Conservation (phyloP, 2,888 invertebrate genomes). For the Erebia aethiops region DNA sequence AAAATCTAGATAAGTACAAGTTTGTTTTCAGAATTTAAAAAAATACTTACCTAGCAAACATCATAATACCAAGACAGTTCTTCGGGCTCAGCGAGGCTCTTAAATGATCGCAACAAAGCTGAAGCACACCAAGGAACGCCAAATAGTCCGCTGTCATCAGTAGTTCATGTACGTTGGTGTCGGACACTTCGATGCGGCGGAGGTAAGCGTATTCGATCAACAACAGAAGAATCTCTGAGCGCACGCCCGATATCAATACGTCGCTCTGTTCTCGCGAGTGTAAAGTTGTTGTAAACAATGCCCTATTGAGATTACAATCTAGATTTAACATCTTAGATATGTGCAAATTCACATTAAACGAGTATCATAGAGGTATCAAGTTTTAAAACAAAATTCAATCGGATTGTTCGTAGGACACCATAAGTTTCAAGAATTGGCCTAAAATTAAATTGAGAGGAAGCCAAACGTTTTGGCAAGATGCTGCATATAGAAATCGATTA, state of each 20-base stretch:
- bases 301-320: slow-evolving; percentile 71
- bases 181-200: slow-evolving; percentile 88
- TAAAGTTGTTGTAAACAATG: slow-evolving; percentile 91
- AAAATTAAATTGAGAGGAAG: too few relatives aligned
- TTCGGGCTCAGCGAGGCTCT: slow-evolving; percentile 86
- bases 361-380: neutral
- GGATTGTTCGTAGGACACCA: too few relatives aligned
- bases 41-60: slow-evolving; percentile 86
- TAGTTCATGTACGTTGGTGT: slow-evolving; percentile 91
- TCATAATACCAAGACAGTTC: slow-evolving; percentile 93
- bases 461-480: too few relatives aligned
- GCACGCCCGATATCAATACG: slow-evolving; percentile 90
- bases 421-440: too few relatives aligned
- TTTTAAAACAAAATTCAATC: neutral
- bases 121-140: slow-evolving; percentile 90
- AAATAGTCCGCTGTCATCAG: slow-evolving; percentile 94
- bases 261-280: slow-evolving; percentile 87
- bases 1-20: too few relatives aligned
- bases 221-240: slow-evolving; percentile 88
- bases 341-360: neutral
- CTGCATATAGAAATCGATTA: too few relatives aligned
- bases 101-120: slow-evolving; percentile 91
- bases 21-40: neutral
- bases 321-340: neutral
- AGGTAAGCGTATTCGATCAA: slow-evolving; percentile 94